A percentile compares a stretch with the other conserved stretches of the same genome.
Conservation (phyloP, 1,140 invertebrate genomes). For the Cydia strobilella region DNA sequence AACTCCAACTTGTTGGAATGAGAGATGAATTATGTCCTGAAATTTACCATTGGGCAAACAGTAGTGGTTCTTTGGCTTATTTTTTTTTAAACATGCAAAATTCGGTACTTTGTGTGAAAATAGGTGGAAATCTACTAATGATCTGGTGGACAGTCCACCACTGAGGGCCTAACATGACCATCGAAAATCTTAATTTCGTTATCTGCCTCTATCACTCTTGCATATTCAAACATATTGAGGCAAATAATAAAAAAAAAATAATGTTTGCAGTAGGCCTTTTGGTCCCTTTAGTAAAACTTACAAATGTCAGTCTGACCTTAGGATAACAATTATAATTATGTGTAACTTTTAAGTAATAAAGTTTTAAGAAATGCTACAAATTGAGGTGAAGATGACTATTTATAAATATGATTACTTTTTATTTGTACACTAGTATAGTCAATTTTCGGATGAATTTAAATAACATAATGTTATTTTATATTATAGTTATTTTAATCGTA, state of each 20-base stretch:
- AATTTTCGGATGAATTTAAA: constrained; percentile 24
- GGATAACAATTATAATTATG: not conserved
- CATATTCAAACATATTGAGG: no score
- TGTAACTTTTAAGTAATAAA: constrained; percentile 4
- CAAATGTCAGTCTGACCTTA: not conserved
- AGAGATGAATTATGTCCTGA: not conserved
- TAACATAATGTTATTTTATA: constrained; percentile 23
- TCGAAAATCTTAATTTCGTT: no score
- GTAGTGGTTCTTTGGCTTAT: no score
- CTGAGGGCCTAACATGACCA: no score
- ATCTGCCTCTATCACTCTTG: no score
- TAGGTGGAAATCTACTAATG: no score
- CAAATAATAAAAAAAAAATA: no score
- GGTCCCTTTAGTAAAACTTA: not conserved
- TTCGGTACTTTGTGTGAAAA: no score
- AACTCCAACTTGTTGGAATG: not conserved
- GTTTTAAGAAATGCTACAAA: constrained; percentile 23
- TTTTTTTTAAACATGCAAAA: no score
- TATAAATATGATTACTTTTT: constrained; percentile 22
- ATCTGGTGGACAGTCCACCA: no score
- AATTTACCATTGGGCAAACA: no score
- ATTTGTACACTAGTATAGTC: constrained; percentile 13
- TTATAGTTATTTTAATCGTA: constrained; percentile 28
- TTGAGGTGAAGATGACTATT: not conserved
- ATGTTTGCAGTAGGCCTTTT: no score